Evolutionary conservation across 2,113 vertebrate genomes (phyloP).

Genomic region (Eudorcas thomsonii): DNA sequence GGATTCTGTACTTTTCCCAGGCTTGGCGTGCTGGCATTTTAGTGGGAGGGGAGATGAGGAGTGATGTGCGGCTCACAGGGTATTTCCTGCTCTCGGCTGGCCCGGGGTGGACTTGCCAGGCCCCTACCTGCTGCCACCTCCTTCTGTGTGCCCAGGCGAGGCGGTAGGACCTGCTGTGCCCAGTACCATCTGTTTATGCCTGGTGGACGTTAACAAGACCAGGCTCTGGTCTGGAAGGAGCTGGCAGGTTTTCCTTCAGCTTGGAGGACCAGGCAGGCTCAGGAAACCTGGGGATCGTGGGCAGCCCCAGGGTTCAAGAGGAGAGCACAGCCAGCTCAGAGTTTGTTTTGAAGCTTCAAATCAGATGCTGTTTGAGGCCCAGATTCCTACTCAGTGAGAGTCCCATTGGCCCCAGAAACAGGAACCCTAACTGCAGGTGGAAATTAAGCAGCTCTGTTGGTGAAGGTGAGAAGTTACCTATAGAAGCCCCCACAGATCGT

Average conservation of each 20-base stretch:
- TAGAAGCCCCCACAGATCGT: background rate
- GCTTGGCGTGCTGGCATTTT: background rate
- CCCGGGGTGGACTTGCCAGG: background rate
- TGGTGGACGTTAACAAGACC: background rate
- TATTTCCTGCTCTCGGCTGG: background rate
- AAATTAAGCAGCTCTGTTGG: background rate
- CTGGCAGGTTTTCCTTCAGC: background rate
- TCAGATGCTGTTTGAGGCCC: background rate
- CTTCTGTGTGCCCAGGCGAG: background rate
- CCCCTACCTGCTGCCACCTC: background rate
- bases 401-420: background rate
- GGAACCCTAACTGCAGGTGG: background rate
- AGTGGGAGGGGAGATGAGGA: background rate
- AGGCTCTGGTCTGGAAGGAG: background rate
- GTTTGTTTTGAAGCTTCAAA: background rate
- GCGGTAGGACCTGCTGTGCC: background rate
- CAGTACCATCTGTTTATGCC: background rate
- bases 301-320: background rate
- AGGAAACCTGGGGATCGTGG: background rate
- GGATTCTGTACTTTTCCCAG: slow-evolving; percentile 32
- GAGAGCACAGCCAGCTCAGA: background rate
- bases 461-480: background rate
- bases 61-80: fast-evolving
- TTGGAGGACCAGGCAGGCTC: background rate
- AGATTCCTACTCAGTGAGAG: background rate